Percentiles rank a stretch among this genome's conserved stretches.
phyloP scores from a whole-genome alignment of 2,888 invertebrate genomes.

The Xylocampa areola region DNA sequence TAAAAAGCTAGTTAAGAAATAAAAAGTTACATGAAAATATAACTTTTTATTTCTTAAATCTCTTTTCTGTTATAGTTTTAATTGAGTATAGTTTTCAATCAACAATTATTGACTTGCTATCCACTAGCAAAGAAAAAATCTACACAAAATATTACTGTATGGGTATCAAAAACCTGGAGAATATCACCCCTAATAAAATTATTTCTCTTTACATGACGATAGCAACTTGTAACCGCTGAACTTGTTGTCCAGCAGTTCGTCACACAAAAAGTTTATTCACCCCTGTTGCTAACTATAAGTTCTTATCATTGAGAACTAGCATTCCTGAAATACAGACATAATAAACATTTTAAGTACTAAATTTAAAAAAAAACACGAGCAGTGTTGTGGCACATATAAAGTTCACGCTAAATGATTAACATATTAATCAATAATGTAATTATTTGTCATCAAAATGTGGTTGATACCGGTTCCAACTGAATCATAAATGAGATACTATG shows the following conservation, averaged over 20 bases:
- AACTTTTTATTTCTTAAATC: too few relatives aligned
- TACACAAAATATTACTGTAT: too few relatives aligned
- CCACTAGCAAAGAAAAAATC: too few relatives aligned
- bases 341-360: conserved; percentile 8
- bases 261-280: conserved; percentile 27
- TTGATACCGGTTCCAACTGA: conserved; percentile 37
- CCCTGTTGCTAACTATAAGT: conserved; percentile 12
- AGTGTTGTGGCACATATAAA: conserved; percentile 13
- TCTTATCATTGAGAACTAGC: conserved; percentile 2
- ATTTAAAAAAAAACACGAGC: conserved; percentile 1
- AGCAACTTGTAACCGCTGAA: too few relatives aligned
- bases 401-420: conserved; percentile 28
- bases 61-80: too few relatives aligned
- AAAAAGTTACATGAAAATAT: too few relatives aligned
- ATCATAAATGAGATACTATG: conserved; percentile 23
- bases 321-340: conserved; percentile 24
- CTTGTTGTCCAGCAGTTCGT: neutral
- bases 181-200: too few relatives aligned
- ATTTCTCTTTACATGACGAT: too few relatives aligned
- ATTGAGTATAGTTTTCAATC: too few relatives aligned
- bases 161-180: too few relatives aligned
- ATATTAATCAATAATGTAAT: conserved; percentile 6
- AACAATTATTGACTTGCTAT: too few relatives aligned
- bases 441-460: neutral
- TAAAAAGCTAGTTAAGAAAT: too few relatives aligned